phyloP scores from a whole-genome alignment of 1,140 invertebrate genomes.

The Pissodes strobi region DNA sequence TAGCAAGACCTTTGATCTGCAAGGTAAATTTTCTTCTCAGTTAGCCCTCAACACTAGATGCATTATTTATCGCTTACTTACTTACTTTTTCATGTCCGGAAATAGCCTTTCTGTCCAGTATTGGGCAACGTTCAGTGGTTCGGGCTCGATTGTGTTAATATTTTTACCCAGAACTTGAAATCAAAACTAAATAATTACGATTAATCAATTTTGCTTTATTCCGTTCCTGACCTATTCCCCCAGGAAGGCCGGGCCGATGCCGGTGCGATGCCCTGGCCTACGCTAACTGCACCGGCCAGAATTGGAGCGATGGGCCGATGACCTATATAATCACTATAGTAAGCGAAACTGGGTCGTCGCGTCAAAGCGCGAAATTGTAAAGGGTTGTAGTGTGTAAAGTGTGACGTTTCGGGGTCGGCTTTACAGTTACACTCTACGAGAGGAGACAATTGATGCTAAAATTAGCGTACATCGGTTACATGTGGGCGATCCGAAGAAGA shows the following conservation, averaged over 20 bases:
- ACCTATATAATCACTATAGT: slow-evolving; percentile 25
- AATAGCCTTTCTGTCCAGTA: too few relatives aligned
- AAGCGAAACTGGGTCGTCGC: slow-evolving; percentile 24
- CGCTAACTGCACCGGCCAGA: slow-evolving; percentile 18
- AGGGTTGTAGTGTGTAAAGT: slow-evolving; percentile 27
- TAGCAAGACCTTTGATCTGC: too few relatives aligned
- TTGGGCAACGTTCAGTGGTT: too few relatives aligned
- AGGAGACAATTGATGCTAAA: slow-evolving; percentile 8
- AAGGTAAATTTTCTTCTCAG: too few relatives aligned
- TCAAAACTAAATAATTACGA: too few relatives aligned
- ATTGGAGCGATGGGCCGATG: slow-evolving; percentile 9
- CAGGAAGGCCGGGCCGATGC: slow-evolving; percentile 11
- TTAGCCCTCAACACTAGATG: too few relatives aligned
- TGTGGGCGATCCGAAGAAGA: not conserved
- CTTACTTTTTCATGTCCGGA: too few relatives aligned
- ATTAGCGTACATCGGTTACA: slow-evolving; percentile 10
- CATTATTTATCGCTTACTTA: too few relatives aligned
- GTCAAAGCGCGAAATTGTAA: slow-evolving; percentile 18
- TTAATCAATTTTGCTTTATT: too few relatives aligned
- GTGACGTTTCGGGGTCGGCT: slow-evolving; percentile 21
- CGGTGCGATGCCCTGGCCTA: slow-evolving; percentile 31
- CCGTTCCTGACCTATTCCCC: not conserved
- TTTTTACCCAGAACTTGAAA: too few relatives aligned
- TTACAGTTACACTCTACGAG: slow-evolving; percentile 14
- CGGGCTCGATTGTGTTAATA: too few relatives aligned